Conservation (phyloP, 2,797 vertebrate species). For the Pyrocephalus nanus region DNA sequence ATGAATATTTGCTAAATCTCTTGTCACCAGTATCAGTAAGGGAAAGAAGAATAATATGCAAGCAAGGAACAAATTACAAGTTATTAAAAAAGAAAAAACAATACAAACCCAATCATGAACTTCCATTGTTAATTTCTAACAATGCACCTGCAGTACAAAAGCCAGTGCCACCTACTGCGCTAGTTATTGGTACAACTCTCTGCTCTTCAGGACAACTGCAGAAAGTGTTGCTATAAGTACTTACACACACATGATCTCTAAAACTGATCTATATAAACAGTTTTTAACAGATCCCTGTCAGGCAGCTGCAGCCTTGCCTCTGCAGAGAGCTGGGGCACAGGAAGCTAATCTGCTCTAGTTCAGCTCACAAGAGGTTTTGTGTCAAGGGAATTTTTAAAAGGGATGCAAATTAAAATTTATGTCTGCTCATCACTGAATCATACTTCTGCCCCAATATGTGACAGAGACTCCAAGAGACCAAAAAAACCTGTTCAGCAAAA, state of each 20-base stretch:
- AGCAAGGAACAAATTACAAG: background rate
- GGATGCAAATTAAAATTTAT: background rate
- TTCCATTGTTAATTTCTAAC: background rate
- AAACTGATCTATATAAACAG: background rate
- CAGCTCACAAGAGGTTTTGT: background rate
- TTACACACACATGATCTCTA: background rate
- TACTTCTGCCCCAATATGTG: background rate
- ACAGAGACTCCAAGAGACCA: background rate
- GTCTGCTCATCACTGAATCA: background rate
- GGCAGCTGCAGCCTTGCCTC: background rate
- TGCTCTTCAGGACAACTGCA: background rate
- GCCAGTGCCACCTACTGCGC: background rate
- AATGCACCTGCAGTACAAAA: background rate
- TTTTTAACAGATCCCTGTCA: background rate
- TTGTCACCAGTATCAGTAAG: background rate
- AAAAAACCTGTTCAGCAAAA: background rate
- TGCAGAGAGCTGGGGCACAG: background rate
- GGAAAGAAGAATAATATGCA: background rate
- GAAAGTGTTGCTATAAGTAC: background rate
- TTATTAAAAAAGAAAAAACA: background rate
- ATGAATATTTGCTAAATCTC: background rate
- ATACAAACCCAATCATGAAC: background rate
- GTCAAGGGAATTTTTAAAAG: background rate
- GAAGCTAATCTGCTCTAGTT: background rate
- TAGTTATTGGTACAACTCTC: background rate